A percentile compares a stretch with the other conserved stretches of the same genome.
Conservation (phyloP, 2,113 vertebrate genomes). For the Donacobius atricapilla region DNA sequence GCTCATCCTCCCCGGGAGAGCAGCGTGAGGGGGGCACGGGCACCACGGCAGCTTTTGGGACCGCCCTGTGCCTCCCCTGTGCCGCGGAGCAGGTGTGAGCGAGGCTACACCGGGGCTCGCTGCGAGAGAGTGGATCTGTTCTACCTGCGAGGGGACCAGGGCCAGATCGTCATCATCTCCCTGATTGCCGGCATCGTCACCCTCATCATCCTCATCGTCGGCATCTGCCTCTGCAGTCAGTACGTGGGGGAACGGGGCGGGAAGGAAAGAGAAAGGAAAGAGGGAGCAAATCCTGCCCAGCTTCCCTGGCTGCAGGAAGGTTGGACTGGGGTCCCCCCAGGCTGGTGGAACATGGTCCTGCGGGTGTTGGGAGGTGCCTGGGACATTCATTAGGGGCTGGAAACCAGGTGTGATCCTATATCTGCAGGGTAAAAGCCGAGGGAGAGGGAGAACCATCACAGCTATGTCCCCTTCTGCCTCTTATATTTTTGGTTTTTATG, state of each 20-base stretch:
- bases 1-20: rapidly evolving
- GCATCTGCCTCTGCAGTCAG: constrained; percentile 38
- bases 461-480: not conserved
- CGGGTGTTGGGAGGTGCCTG: not conserved
- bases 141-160: constrained; percentile 35
- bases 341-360: not conserved
- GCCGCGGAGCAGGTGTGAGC: not conserved
- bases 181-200: not conserved
- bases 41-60: rapidly evolving
- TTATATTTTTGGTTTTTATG: not conserved
- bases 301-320: rapidly evolving
- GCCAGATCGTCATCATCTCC: constrained; percentile 57
- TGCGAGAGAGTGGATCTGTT: constrained; percentile 56
- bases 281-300: not conserved
- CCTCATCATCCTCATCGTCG: constrained; percentile 6
- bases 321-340: not conserved
- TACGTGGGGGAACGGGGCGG: not conserved
- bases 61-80: not conserved
- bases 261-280: not conserved
- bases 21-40: not conserved
- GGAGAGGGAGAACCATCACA: not conserved
- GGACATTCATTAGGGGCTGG: not conserved
- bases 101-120: constrained; percentile 47
- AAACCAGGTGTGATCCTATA: not conserved
- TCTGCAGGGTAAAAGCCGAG: not conserved